Percentiles rank a stretch among this genome's conserved stretches.
Conservation (phyloP, 2,888 invertebrate species). For the Cerastis leucographa region DNA sequence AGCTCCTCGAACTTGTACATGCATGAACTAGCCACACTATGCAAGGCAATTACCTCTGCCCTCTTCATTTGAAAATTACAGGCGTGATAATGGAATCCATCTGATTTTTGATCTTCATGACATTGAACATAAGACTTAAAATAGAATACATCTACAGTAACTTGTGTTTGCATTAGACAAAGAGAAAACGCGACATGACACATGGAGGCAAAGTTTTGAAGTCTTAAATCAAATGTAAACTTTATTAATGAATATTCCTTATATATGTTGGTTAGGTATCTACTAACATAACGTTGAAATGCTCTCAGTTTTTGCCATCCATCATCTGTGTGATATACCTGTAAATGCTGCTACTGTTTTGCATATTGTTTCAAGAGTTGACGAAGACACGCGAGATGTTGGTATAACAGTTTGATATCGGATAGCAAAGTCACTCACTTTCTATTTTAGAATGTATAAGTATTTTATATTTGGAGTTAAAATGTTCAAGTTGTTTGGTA, state of each 20-base stretch:
- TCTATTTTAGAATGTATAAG: background rate
- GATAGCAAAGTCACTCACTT: background rate
- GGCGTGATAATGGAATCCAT: background rate
- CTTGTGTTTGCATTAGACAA: slow-evolving; percentile 3
- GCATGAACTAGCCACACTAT: background rate
- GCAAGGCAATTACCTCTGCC: background rate
- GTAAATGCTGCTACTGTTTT: background rate
- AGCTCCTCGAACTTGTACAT: background rate
- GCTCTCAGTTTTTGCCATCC: slow-evolving; percentile 5
- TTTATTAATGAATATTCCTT: slow-evolving; percentile 12
- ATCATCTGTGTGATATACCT: slow-evolving; percentile 11
- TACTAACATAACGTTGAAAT: slow-evolving; percentile 14
- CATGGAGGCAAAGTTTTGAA: slow-evolving; percentile 25
- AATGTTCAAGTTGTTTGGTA: background rate
- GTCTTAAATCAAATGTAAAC: slow-evolving; percentile 39
- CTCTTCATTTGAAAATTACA: background rate
- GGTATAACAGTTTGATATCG: background rate
- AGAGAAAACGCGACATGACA: slow-evolving; percentile 16
- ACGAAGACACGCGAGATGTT: too few relatives aligned
- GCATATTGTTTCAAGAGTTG: background rate
- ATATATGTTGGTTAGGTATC: background rate
- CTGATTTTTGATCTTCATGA: background rate
- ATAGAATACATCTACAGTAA: background rate
- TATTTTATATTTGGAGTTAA: background rate
- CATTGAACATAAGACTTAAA: background rate